Conservation (phyloP, 2,888 invertebrate species). For the Tineola bisselliella region DNA sequence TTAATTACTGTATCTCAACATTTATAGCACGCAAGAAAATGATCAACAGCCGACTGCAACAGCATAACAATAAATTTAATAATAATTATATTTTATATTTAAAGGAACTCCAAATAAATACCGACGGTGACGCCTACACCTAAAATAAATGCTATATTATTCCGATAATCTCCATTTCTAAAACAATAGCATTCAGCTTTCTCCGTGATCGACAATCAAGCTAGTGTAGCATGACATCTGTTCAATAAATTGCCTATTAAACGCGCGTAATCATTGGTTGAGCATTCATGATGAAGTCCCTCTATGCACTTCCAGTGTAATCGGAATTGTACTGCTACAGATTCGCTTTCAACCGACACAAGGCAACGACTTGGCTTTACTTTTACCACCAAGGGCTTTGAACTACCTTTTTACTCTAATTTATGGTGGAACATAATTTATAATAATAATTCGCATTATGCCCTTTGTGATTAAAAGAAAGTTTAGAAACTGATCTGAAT, state of each 20-base stretch:
- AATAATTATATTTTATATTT: too few species aligned
- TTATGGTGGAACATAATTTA: background rate
- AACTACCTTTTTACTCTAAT: constrained; percentile 6
- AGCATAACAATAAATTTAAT: background rate
- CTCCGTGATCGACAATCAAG: constrained; percentile 28
- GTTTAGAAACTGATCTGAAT: background rate
- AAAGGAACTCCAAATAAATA: too few species aligned
- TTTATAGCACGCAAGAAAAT: constrained; percentile 1
- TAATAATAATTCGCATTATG: background rate
- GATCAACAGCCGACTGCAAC: background rate
- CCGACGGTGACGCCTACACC: too few species aligned
- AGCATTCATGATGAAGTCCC: background rate
- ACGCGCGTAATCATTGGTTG: background rate
- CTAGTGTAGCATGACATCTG: constrained; percentile 35
- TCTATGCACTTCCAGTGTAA: constrained; percentile 3
- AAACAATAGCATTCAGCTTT: constrained; percentile 23
- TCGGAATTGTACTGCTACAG: constrained; percentile 3
- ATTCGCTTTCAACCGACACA: constrained; percentile 12
- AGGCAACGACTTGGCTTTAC: background rate
- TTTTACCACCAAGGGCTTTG: constrained; percentile 12
- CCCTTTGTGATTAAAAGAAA: background rate
- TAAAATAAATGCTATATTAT: background rate
- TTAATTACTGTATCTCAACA: constrained; percentile 12
- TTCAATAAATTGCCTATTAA: constrained; percentile 4
- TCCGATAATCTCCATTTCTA: background rate